Percentiles rank a stretch among this genome's conserved stretches.
These are phyloP conservation scores for Leptarthrus brevirostris DNA, from an alignment of 2,888 invertebrate species.

Conservation along the genomic window DNA sequence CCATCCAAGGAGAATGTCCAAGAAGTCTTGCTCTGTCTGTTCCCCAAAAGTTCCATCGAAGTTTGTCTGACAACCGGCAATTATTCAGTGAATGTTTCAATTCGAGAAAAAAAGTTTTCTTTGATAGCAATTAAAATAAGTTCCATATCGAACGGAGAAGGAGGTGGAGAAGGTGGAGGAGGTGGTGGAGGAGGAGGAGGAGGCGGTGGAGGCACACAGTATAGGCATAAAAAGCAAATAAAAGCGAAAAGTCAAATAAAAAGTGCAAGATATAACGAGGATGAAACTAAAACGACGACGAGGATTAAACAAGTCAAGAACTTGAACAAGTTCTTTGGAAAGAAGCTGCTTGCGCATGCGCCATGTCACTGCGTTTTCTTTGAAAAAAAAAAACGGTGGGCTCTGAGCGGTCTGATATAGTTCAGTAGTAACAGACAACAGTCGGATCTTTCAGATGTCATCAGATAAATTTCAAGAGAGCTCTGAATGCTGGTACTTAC, in stretches of 20 bases:
- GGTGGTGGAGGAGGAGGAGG: no score
- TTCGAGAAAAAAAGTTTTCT: background rate
- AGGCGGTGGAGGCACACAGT: background rate
- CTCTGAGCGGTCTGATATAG: background rate
- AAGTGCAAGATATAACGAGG: constrained; percentile 38
- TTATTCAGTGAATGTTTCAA: no score
- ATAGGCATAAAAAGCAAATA: constrained; percentile 4
- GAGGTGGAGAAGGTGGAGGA: no score
- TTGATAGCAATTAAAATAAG: constrained; percentile 2
- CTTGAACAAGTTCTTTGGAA: constrained; percentile 36
- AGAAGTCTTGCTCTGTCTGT: no score
- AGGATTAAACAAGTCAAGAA: constrained; percentile 30
- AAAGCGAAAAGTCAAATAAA: constrained; percentile 10
- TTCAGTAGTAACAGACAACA: constrained; percentile 32
- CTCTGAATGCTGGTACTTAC: constrained; percentile 24
- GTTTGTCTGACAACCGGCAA: no score
- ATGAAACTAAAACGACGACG: constrained; percentile 11
- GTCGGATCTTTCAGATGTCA: constrained; percentile 37
- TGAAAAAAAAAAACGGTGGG: background rate
- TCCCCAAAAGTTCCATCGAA: no score
- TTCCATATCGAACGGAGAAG: background rate
- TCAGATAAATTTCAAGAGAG: constrained; percentile 13
- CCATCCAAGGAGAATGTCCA: no score
- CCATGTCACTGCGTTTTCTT: constrained; percentile 30
- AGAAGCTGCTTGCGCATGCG: constrained; percentile 18